Evolutionary conservation across 1,140 invertebrate genomes (phyloP).

Genomic region (Zaprionus capensis): DNA sequence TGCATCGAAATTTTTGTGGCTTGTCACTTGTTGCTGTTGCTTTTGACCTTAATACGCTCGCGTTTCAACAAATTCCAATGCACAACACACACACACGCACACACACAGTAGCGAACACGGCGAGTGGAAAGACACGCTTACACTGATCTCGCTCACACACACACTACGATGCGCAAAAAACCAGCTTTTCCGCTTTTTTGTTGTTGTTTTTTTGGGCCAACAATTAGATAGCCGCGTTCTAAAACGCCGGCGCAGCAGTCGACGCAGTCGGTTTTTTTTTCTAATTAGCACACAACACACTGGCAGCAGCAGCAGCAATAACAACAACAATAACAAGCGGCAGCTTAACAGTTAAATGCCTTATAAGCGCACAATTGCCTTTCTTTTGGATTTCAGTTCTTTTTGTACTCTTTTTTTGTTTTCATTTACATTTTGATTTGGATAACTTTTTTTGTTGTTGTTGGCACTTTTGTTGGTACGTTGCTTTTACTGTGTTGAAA

Average conservation of each 20-base stretch:
- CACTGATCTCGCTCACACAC: slow-evolving; percentile 31
- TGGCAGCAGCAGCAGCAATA: slow-evolving; percentile 27
- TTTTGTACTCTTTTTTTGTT: slow-evolving; percentile 26
- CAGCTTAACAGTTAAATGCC: slow-evolving; percentile 33
- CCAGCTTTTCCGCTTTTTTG: slow-evolving; percentile 43
- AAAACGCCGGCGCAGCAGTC: slow-evolving; percentile 64
- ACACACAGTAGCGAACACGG: slow-evolving; percentile 14
- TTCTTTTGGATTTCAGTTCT: slow-evolving; percentile 14
- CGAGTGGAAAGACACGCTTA: slow-evolving; percentile 2
- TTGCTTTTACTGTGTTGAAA: slow-evolving; percentile 48
- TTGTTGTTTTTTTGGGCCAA: slow-evolving; percentile 60
- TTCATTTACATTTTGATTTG: slow-evolving; percentile 28
- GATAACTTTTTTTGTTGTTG: slow-evolving; percentile 32
- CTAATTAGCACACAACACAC: slow-evolving; percentile 51
- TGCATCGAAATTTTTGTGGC: slow-evolving; percentile 58
- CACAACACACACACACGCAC: slow-evolving; percentile 57
- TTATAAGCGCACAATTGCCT: slow-evolving; percentile 21
- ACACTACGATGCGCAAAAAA: slow-evolving; percentile 46
- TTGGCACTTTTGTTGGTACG: slow-evolving; percentile 48
- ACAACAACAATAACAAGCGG: slow-evolving; percentile 14
- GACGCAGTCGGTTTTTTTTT: slow-evolving; percentile 23
- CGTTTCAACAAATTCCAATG: slow-evolving; percentile 73
- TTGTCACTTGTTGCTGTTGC: slow-evolving; percentile 73
- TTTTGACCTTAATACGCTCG: slow-evolving; percentile 69
- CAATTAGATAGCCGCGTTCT: slow-evolving; percentile 69